phyloP scores from a whole-genome alignment of 2,797 vertebrate species.

The Myripristis jacobus region DNA sequence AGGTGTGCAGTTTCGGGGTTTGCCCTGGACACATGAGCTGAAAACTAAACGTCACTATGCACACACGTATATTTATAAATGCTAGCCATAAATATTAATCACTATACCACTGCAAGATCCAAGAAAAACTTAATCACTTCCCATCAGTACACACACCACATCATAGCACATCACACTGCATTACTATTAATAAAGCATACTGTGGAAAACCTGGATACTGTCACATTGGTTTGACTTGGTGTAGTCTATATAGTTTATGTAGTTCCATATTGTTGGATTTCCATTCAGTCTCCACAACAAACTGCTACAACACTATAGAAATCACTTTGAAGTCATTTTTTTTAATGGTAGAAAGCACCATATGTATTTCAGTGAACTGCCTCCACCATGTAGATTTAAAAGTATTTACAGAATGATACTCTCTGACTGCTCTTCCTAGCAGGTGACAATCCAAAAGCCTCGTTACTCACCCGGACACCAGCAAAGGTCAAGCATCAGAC shows the following conservation, averaged over 20 bases:
- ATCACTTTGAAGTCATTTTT: no score
- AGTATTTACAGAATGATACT: not conserved
- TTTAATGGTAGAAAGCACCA: not conserved
- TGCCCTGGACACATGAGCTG: no score
- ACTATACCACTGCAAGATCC: not conserved
- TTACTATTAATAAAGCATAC: not conserved
- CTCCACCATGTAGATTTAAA: not conserved
- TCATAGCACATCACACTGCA: not conserved
- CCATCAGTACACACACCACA: not conserved
- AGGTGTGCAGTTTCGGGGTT: not conserved
- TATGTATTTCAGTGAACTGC: slow-evolving; percentile 1
- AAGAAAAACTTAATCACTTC: not conserved
- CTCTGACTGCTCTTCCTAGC: not conserved
- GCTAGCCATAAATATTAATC: not conserved
- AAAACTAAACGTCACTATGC: not conserved
- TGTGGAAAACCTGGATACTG: not conserved
- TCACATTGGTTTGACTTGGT: not conserved
- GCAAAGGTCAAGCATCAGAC: slow-evolving; percentile 44
- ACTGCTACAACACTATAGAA: no score
- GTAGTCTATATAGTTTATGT: no score
- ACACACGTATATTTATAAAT: slow-evolving; percentile 17
- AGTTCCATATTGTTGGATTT: slow-evolving; percentile 7
- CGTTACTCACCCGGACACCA: slow-evolving; percentile 65
- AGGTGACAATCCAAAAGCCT: slow-evolving; percentile 4
- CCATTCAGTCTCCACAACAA: not conserved